These are phyloP conservation scores for Pantelozetes paolii DNA, from an alignment of 2,888 invertebrate species.

Conservation along the genomic window DNA sequence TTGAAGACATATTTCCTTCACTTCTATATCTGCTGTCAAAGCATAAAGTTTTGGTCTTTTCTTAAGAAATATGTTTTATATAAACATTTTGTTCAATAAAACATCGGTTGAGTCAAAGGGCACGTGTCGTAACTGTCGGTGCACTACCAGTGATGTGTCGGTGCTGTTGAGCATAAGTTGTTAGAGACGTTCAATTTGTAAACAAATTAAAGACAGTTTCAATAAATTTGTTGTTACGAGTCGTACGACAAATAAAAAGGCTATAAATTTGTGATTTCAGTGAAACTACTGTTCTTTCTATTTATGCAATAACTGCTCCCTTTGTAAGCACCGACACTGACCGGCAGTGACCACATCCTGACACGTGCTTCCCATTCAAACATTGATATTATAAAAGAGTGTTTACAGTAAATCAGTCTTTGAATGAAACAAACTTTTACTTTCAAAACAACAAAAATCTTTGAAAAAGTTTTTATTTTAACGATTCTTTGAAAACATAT, in stretches of 20 bases:
- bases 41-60: background rate
- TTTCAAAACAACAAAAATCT: too few relatives aligned
- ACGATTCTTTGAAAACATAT: too few relatives aligned
- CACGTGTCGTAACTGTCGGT: background rate
- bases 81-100: background rate
- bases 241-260: background rate
- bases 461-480: too few relatives aligned
- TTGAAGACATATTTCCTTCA: too few relatives aligned
- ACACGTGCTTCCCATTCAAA: constrained; percentile 3
- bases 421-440: too few relatives aligned
- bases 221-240: constrained; percentile 3
- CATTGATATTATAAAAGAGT: background rate
- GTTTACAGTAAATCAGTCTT: too few relatives aligned
- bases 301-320: background rate
- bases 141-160: background rate
- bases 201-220: constrained; percentile 6
- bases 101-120: background rate
- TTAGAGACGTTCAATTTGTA: background rate
- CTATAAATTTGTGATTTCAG: background rate
- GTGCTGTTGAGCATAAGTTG: background rate
- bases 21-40: too few relatives aligned
- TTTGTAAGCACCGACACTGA: background rate
- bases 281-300: background rate
- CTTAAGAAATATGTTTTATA: constrained; percentile 11
- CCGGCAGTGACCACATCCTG: constrained; percentile 25